These are phyloP conservation scores for Drosophila percnosoma DNA, from an alignment of 2,888 invertebrate genomes.

Conservation along the genomic window DNA sequence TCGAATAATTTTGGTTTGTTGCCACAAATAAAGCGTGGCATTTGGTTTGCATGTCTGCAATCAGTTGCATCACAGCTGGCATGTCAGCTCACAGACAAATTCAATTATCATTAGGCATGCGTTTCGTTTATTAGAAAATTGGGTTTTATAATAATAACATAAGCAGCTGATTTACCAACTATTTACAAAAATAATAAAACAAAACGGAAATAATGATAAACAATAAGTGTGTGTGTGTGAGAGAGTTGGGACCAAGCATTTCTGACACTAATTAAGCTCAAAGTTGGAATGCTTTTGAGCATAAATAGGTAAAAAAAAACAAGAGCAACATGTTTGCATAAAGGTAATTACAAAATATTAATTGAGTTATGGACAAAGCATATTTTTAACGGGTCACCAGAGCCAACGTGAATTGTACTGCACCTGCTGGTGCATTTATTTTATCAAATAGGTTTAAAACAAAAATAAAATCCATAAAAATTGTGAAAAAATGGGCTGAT, in stretches of 20 bases:
- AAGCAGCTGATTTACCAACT: slow-evolving; percentile 17
- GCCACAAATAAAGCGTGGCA: slow-evolving; percentile 35
- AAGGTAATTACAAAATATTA: slow-evolving; percentile 62
- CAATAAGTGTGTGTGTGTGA: background rate
- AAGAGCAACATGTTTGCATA: slow-evolving; percentile 40
- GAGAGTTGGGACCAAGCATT: background rate
- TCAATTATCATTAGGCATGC: slow-evolving; percentile 45
- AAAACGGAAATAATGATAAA: background rate
- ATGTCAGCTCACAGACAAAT: slow-evolving; percentile 50
- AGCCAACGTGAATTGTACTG: slow-evolving; percentile 4
- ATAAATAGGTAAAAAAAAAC: slow-evolving; percentile 33
- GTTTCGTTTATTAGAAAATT: background rate
- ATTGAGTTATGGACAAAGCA: slow-evolving; percentile 72
- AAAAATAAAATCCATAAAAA: slow-evolving; percentile 15
- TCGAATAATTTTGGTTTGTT: slow-evolving; percentile 51
- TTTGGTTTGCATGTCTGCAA: slow-evolving; percentile 38
- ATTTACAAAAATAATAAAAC: slow-evolving; percentile 20
- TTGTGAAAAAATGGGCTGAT: slow-evolving; percentile 15
- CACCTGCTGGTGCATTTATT: slow-evolving; percentile 15
- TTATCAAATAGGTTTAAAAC: background rate
- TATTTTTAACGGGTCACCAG: slow-evolving; percentile 51
- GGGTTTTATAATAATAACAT: slow-evolving; percentile 9
- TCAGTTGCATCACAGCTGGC: slow-evolving; percentile 14
- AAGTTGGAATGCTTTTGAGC: slow-evolving; percentile 68
- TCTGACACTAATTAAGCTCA: slow-evolving; percentile 28